phyloP scores from a whole-genome alignment of 2,797 vertebrate genomes.

The Tenualosa ilisha region DNA sequence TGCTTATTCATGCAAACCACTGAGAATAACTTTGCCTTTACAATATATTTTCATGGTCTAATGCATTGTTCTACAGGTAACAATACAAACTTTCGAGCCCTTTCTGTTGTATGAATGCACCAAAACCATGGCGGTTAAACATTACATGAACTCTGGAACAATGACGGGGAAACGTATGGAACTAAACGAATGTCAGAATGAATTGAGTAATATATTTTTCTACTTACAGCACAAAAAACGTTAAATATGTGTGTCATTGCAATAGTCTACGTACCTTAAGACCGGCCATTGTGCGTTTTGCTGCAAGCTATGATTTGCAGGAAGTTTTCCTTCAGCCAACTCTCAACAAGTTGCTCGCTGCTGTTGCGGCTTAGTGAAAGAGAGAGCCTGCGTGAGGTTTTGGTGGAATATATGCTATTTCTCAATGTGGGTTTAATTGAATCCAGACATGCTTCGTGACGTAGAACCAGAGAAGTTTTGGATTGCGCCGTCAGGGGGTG shows the following conservation, averaged over 20 bases:
- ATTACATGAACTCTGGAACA: not conserved
- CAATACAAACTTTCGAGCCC: not conserved
- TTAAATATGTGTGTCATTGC: not conserved
- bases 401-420: constrained; percentile 71
- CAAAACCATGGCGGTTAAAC: not conserved
- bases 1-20: not conserved
- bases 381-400: constrained; percentile 30
- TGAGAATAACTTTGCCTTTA: not conserved
- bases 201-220: not conserved
- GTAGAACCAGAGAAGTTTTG: constrained; percentile 48
- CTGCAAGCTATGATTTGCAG: constrained; percentile 23
- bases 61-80: not conserved
- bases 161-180: not conserved
- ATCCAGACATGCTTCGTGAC: constrained; percentile 63
- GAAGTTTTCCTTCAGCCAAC: not conserved
- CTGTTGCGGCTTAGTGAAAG: not conserved
- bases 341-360: not conserved
- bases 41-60: not conserved
- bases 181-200: not conserved
- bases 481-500: constrained; percentile 27
- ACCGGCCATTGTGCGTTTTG: constrained; percentile 63
- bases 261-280: constrained; percentile 69
- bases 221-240: not conserved
- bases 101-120: not conserved
- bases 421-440: constrained; percentile 82